Percentiles rank a stretch among this genome's conserved stretches.
phyloP scores from a whole-genome alignment of 2,888 invertebrate genomes.

The Aethes cnicana region DNA sequence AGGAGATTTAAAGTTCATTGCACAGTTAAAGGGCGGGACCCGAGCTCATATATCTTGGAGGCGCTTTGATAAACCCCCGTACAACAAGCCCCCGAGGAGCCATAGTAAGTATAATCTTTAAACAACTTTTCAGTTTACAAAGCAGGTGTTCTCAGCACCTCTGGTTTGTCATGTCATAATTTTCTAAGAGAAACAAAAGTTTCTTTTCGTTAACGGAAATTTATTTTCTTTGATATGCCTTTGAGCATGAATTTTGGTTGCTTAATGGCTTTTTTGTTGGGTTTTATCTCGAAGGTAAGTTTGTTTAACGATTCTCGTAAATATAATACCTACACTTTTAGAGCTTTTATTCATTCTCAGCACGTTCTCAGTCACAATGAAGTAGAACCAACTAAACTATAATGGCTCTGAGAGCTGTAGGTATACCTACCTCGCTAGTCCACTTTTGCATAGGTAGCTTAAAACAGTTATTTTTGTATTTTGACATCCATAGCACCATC shows the following conservation, averaged over 20 bases:
- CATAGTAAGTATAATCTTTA: constrained; percentile 49
- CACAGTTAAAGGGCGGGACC: constrained; percentile 70
- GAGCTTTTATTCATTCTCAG: no score
- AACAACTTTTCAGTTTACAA: constrained; percentile 41
- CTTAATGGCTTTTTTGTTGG: constrained; percentile 5
- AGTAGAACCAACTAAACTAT: no score
- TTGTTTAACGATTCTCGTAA: background rate
- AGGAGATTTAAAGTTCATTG: constrained; percentile 78
- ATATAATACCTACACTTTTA: no score
- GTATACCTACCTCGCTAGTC: no score
- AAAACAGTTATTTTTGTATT: no score
- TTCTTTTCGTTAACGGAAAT: constrained; percentile 28
- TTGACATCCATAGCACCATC: no score
- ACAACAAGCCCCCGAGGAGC: constrained; percentile 53
- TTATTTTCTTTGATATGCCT: constrained; percentile 30
- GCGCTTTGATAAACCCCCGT: constrained; percentile 63
- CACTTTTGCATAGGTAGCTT: no score
- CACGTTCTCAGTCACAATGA: no score
- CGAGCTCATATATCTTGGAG: constrained; percentile 67
- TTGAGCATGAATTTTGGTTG: constrained; percentile 1
- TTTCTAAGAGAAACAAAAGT: constrained; percentile 30
- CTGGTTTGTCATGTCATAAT: constrained; percentile 36
- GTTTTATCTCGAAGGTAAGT: background rate
- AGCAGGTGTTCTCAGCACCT: constrained; percentile 36
- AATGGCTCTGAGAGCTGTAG: no score